A percentile compares a stretch with the other conserved stretches of the same genome.
phyloP scores from a whole-genome alignment of 1,140 invertebrate genomes.

The Temnothorax longispinosus region DNA sequence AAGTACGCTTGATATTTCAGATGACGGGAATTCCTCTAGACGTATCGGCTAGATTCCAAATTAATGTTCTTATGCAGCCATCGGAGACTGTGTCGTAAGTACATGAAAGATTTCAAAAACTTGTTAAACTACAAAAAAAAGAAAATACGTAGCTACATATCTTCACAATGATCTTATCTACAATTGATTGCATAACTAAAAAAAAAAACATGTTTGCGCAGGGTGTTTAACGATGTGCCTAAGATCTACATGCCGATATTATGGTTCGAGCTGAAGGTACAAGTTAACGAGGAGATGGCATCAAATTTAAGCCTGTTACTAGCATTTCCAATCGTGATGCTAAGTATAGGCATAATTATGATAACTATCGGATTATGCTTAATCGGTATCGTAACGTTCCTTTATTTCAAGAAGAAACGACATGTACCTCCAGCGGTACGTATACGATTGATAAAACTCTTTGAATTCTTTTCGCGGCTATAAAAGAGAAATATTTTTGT shows the following conservation, averaged over 20 bases:
- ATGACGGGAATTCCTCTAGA: conserved; percentile 91
- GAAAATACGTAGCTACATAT: not conserved
- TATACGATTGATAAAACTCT: not conserved
- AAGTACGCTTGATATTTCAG: conserved; percentile 83
- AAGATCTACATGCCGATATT: conserved; percentile 91
- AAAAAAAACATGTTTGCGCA: conserved; percentile 76
- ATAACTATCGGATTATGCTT: conserved; percentile 77
- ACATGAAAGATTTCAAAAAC: conserved; percentile 26
- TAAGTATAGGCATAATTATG: conserved; percentile 75
- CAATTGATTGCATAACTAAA: not conserved
- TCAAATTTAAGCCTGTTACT: conserved; percentile 77
- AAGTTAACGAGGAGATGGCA: conserved; percentile 86
- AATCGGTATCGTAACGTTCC: not conserved
- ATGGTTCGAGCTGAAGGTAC: conserved; percentile 91
- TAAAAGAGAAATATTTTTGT: not conserved
- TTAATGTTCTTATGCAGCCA: conserved; percentile 91
- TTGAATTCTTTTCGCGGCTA: not conserved
- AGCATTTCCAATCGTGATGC: conserved; percentile 75
- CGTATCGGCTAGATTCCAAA: conserved; percentile 91
- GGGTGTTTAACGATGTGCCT: conserved; percentile 89
- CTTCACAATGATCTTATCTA: not conserved
- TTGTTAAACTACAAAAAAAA: not conserved
- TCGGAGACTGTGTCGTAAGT: conserved; percentile 89
- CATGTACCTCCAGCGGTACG: not conserved
- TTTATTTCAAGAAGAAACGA: conserved; percentile 55